These are phyloP conservation scores for Nibea albiflora DNA, from an alignment of 2,113 vertebrate genomes.

Conservation along the genomic window DNA sequence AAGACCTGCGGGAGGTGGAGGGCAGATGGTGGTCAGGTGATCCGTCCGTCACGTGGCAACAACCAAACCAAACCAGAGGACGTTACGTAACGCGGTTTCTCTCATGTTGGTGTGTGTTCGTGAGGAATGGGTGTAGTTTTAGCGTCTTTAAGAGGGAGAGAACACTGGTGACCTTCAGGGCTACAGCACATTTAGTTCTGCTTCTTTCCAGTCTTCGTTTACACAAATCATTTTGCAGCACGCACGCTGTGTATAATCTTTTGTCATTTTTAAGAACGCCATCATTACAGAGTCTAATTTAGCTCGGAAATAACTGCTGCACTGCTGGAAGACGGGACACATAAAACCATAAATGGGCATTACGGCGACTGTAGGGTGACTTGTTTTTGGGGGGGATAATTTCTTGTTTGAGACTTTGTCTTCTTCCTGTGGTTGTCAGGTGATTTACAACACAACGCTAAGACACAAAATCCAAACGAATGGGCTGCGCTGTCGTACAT, in stretches of 20 bases:
- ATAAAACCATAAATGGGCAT: neutral
- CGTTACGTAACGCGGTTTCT: no score
- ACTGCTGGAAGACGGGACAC: neutral
- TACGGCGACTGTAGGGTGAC: neutral
- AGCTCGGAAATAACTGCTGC: neutral
- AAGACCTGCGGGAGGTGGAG: slow-evolving; percentile 86
- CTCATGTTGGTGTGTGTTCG: no score
- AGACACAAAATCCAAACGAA: neutral
- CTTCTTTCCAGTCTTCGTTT: neutral
- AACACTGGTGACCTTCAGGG: neutral
- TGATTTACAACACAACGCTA: slow-evolving; percentile 16
- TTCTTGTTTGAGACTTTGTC: neutral
- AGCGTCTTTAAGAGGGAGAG: neutral
- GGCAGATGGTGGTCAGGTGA: neutral
- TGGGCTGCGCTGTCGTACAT: neutral
- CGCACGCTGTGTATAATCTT: neutral
- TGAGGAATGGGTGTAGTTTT: no score
- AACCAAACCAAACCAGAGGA: neutral
- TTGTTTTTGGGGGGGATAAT: neutral
- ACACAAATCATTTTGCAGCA: neutral
- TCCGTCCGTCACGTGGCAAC: neutral
- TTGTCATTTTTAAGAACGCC: neutral
- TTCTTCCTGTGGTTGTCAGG: neutral
- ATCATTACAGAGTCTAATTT: neutral
- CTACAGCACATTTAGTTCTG: neutral